These are phyloP conservation scores for Nipponacmea schrenckii DNA, from an alignment of 2,888 invertebrate species.

Conservation along the genomic window DNA sequence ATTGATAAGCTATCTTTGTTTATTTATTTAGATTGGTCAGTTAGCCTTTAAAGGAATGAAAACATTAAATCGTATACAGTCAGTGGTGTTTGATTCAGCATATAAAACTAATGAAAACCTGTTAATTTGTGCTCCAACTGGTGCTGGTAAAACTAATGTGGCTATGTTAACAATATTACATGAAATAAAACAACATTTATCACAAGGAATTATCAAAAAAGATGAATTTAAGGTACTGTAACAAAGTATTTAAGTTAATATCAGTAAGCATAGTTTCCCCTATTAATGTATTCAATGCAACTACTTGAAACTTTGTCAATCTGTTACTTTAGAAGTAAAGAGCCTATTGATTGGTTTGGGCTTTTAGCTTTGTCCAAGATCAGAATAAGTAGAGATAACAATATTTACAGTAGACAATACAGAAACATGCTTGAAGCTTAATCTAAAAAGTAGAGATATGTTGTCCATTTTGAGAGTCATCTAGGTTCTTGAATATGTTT, in stretches of 20 bases:
- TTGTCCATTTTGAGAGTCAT: too few species aligned
- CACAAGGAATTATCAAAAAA: constrained; percentile 80
- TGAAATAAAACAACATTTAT: constrained; percentile 85
- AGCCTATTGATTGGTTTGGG: too few species aligned
- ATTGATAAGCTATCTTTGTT: too few species aligned
- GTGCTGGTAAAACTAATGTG: constrained; percentile 99
- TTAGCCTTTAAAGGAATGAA: constrained; percentile 89
- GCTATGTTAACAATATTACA: constrained; percentile 92
- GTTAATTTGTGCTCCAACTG: constrained; percentile 97
- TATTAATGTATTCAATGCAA: too few species aligned
- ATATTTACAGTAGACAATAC: too few species aligned
- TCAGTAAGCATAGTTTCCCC: too few species aligned
- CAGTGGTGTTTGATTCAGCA: constrained; percentile 93
- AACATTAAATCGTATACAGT: constrained; percentile 92
- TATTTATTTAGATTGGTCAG: constrained; percentile 78
- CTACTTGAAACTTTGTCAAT: too few species aligned
- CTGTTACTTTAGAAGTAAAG: too few species aligned
- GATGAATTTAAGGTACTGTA: constrained; percentile 86
- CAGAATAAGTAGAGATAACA: too few species aligned
- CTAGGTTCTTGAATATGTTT: constrained; percentile 32
- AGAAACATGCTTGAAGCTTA: too few species aligned
- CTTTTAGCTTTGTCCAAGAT: too few species aligned
- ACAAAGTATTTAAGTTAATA: background rate
- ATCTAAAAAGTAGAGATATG: too few species aligned
- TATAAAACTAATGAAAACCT: constrained; percentile 97